These are phyloP conservation scores for Aurelia aurita DNA, from an alignment of 30 jellyfish, hydroid and myxozoan species.

Conservation along the genomic window DNA sequence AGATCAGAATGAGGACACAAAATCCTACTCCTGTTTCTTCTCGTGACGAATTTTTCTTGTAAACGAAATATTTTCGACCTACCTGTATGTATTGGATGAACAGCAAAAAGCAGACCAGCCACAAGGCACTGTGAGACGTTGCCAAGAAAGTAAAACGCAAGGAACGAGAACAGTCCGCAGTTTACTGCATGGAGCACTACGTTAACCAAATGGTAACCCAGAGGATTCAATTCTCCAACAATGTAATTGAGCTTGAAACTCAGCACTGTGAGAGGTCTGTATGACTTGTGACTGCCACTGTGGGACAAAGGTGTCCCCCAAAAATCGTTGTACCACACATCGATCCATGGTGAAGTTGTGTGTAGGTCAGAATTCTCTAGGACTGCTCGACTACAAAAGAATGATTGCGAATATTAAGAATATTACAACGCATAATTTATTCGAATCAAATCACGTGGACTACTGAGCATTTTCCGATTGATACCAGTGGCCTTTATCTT, in stretches of 20 bases:
- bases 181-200: constrained; percentile 73
- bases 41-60: too few relatives aligned
- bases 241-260: constrained; percentile 79
- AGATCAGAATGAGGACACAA: too few relatives aligned
- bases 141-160: constrained; percentile 23
- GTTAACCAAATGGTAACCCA: constrained; percentile 79
- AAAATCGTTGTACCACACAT: constrained; percentile 78
- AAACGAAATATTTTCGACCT: not conserved
- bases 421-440: not conserved
- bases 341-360: constrained; percentile 68
- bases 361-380: constrained; percentile 71
- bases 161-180: constrained; percentile 62
- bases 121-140: constrained; percentile 45
- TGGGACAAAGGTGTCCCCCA: constrained; percentile 97
- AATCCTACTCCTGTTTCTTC: too few relatives aligned
- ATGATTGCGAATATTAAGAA: not conserved
- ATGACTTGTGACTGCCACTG: constrained; percentile 97
- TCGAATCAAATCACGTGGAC: too few relatives aligned
- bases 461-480: too few relatives aligned
- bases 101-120: constrained; percentile 89
- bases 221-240: constrained; percentile 77
- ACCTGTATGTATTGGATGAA: constrained; percentile 96
- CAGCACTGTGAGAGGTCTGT: constrained; percentile 85
- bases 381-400: constrained; percentile 83
- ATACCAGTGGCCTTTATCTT: too few relatives aligned